A percentile compares a stretch with the other conserved stretches of the same genome.
These are phyloP conservation scores for Botia almorhae DNA, from an alignment of 2,797 vertebrate species.

Conservation along the genomic window DNA sequence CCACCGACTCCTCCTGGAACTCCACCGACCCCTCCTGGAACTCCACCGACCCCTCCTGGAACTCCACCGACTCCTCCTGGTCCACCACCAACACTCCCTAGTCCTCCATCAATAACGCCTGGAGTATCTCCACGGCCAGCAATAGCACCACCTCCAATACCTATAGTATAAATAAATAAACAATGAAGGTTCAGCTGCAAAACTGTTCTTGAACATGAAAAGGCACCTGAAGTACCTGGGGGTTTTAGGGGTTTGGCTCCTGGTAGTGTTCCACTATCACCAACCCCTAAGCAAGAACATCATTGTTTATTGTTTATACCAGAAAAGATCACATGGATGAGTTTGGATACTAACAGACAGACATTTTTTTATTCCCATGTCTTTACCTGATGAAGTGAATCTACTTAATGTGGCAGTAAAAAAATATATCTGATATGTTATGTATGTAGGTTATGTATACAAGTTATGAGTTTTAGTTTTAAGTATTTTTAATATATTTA, in stretches of 20 bases:
- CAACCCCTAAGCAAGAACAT: conserved; percentile 36
- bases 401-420: too few species aligned
- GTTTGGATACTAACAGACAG: too few species aligned
- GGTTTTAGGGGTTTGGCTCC: conserved; percentile 60
- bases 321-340: too few species aligned
- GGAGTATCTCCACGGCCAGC: conserved; percentile 60
- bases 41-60: conserved; percentile 13
- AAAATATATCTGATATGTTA: too few species aligned
- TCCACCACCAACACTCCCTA: not conserved
- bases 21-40: conserved; percentile 13
- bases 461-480: too few species aligned
- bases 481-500: too few species aligned
- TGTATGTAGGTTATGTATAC: too few species aligned
- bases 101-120: conserved; percentile 37
- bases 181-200: not conserved
- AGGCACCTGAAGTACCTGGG: conserved; percentile 52
- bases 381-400: too few species aligned
- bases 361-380: too few species aligned
- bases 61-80: conserved; percentile 24
- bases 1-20: conserved; percentile 20
- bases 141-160: conserved; percentile 52
- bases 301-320: too few species aligned
- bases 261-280: conserved; percentile 48
- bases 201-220: not conserved
- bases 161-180: conserved; percentile 29